phyloP scores from a whole-genome alignment of 35 echinoderm and acorn worm genomes.

The Ophiothrix spiculata region DNA sequence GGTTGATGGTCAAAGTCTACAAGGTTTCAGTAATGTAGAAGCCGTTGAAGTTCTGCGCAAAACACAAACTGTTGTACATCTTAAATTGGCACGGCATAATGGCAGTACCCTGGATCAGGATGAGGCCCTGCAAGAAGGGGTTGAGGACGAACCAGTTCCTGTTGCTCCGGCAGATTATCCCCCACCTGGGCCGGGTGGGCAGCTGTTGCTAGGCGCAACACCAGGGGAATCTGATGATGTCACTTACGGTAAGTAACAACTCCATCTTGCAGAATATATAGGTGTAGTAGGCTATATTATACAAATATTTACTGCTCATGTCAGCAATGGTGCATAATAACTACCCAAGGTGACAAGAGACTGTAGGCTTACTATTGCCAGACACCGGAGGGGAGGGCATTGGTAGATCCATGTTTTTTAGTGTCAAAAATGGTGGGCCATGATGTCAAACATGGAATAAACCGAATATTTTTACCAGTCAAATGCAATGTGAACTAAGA shows the following conservation, averaged over 20 bases:
- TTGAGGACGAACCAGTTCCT: slow-evolving; percentile 17
- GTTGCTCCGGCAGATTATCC: slow-evolving; percentile 28
- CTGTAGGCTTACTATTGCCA: too few species aligned
- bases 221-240: neutral
- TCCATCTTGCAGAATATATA: too few species aligned
- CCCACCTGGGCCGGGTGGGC: neutral
- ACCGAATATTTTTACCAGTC: too few species aligned
- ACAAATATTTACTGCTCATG: too few species aligned
- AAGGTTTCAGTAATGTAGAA: slow-evolving; percentile 69
- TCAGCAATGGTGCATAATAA: too few species aligned
- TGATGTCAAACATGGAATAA: too few species aligned
- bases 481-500: too few species aligned
- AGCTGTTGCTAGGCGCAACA: neutral
- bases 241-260: slow-evolving; percentile 9
- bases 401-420: too few species aligned
- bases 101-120: neutral
- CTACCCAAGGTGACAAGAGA: too few species aligned
- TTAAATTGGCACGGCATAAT: slow-evolving; percentile 50
- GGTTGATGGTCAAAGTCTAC: slow-evolving; percentile 79
- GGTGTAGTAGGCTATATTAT: too few species aligned
- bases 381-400: too few species aligned
- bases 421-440: too few species aligned
- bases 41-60: slow-evolving; percentile 82
- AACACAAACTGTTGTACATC: slow-evolving; percentile 71
- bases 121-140: neutral